Evolutionary conservation across 2,888 invertebrate genomes (phyloP).

Genomic region (Leucoptera coffeella): DNA sequence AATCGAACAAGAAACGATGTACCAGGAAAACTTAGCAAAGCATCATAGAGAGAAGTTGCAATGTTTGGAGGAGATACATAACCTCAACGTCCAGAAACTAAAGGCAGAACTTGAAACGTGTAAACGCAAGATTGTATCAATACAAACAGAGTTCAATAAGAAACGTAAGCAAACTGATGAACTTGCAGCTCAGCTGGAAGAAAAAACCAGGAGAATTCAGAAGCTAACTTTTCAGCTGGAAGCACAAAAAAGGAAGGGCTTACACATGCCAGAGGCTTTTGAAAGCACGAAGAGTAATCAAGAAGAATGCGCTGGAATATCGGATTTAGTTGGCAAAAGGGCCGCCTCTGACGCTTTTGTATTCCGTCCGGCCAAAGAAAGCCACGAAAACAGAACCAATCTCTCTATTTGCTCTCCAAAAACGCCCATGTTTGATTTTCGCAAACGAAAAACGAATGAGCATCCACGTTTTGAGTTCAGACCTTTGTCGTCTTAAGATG

Average conservation of each 20-base stretch:
- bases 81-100: conserved; percentile 31
- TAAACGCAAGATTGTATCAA: conserved; percentile 31
- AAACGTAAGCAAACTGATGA: conserved; percentile 41
- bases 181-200: conserved; percentile 30
- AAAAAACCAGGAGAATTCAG: conserved; percentile 37
- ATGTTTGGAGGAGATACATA: conserved; percentile 38
- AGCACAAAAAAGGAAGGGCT: conserved; percentile 30
- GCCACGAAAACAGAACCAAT: conserved; percentile 13
- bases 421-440: conserved; percentile 39
- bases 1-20: conserved; percentile 43
- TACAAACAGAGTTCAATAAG: conserved; percentile 34
- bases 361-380: conserved; percentile 29
- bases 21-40: conserved; percentile 40
- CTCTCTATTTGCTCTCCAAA: conserved; percentile 18
- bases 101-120: conserved; percentile 40
- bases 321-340: conserved; percentile 29
- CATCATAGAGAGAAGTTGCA: conserved; percentile 37
- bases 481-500: conserved; percentile 22
- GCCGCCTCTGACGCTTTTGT: conserved; percentile 27
- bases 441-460: conserved; percentile 15
- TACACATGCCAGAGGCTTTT: conserved; percentile 16
- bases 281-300: conserved; percentile 13
- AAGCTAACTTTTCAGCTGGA: conserved; percentile 39
- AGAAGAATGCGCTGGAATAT: conserved; percentile 35
- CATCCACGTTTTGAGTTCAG: conserved; percentile 26